These are phyloP conservation scores for Drosophila lacertosa DNA, from an alignment of 1,140 invertebrate species.

Conservation along the genomic window DNA sequence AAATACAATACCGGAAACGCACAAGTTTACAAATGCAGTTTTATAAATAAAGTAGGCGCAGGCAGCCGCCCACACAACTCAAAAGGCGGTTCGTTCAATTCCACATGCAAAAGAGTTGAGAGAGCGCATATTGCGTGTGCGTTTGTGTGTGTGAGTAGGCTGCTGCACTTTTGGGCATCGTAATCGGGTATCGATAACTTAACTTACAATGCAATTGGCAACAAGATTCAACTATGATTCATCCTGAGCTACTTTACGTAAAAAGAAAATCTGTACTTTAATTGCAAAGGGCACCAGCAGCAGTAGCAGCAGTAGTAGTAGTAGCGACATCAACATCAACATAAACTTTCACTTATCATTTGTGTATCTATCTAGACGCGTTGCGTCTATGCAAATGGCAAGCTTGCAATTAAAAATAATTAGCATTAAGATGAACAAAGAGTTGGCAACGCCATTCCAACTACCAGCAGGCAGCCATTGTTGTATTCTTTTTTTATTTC, in stretches of 20 bases:
- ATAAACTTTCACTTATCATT: slow-evolving; percentile 64
- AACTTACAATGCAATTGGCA: slow-evolving; percentile 13
- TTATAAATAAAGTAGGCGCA: slow-evolving; percentile 64
- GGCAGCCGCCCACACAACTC: slow-evolving; percentile 38
- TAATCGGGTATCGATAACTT: slow-evolving; percentile 36
- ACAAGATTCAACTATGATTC: neutral
- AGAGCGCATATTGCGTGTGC: slow-evolving; percentile 28
- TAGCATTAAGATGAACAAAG: slow-evolving; percentile 79
- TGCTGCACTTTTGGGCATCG: slow-evolving; percentile 39
- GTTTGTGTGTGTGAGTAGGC: slow-evolving; percentile 13
- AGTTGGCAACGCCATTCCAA: slow-evolving; percentile 40
- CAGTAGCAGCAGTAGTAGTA: slow-evolving; percentile 3
- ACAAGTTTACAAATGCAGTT: slow-evolving; percentile 46
- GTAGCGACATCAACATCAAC: neutral
- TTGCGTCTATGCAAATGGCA: slow-evolving; percentile 63
- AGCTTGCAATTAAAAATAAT: slow-evolving; percentile 80
- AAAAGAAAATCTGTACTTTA: slow-evolving; percentile 49
- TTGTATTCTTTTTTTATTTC: slow-evolving; percentile 41
- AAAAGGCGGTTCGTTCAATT: slow-evolving; percentile 1
- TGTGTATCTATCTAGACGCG: slow-evolving; percentile 38
- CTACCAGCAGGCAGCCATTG: slow-evolving; percentile 44
- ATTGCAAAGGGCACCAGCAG: slow-evolving; percentile 23
- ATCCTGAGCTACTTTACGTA: slow-evolving; percentile 16
- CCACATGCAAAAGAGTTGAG: slow-evolving; percentile 30
- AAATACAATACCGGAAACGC: slow-evolving; percentile 39